Evolutionary conservation across 2,888 invertebrate genomes (phyloP).

Genomic region (Exocentrus adspersus): DNA sequence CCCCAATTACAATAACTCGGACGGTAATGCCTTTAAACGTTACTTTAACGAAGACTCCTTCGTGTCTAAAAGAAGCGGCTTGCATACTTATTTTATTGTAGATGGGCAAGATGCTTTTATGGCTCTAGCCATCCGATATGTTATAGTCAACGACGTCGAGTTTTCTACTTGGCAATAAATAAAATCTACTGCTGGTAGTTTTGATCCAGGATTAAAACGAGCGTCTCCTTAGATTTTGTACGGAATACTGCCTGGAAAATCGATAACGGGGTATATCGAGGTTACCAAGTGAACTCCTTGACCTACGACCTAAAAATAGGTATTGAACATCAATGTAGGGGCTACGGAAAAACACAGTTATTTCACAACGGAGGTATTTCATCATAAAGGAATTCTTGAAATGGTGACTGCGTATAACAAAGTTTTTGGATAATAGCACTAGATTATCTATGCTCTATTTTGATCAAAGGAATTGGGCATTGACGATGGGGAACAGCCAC

Average conservation of each 20-base stretch:
- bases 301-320: slow-evolving; percentile 19
- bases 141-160: slow-evolving; percentile 4
- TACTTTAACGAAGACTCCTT: not conserved
- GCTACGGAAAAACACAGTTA: no score
- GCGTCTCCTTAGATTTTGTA: not conserved
- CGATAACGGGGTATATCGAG: slow-evolving; percentile 14
- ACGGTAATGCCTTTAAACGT: not conserved
- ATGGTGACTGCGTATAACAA: no score
- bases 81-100: slow-evolving; percentile 3
- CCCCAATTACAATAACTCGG: no score
- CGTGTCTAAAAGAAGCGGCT: not conserved
- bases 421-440: no score
- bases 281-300: slow-evolving; percentile 16
- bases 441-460: no score
- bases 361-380: no score
- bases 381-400: no score
- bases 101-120: slow-evolving; percentile 5
- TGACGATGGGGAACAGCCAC: no score
- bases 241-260: slow-evolving; percentile 5
- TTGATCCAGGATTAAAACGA: not conserved
- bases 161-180: slow-evolving; percentile 19
- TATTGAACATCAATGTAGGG: no score
- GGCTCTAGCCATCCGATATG: not conserved
- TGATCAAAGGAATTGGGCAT: no score
- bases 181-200: slow-evolving; percentile 1